These are phyloP conservation scores for Eupithecia vulgata DNA, from an alignment of 2,888 invertebrate genomes.

Conservation along the genomic window DNA sequence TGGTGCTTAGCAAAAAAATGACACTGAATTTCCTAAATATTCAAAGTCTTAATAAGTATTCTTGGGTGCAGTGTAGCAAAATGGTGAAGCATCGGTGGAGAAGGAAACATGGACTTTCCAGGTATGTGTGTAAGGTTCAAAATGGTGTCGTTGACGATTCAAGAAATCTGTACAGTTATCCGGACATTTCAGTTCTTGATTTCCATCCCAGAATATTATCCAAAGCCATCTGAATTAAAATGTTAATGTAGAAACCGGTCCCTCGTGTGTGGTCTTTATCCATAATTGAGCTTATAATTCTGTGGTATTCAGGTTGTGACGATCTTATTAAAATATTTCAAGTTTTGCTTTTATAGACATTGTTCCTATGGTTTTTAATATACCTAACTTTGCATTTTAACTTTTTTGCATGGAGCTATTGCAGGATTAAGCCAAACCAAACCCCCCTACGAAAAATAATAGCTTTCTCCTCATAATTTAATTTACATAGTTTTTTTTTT, in stretches of 20 bases:
- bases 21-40: slow-evolving; percentile 44
- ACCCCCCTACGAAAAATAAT: too few relatives aligned
- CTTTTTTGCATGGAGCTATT: neutral
- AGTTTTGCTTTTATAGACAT: neutral
- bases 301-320: slow-evolving; percentile 2
- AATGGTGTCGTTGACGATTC: neutral
- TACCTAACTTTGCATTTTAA: neutral
- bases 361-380: neutral
- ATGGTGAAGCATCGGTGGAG: slow-evolving; percentile 65
- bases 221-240: slow-evolving; percentile 17
- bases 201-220: slow-evolving; percentile 16
- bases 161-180: slow-evolving; percentile 1
- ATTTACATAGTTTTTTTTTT: too few relatives aligned
- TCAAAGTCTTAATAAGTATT: neutral
- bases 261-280: slow-evolving; percentile 40
- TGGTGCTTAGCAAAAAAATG: slow-evolving; percentile 52
- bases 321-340: neutral
- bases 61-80: slow-evolving; percentile 43
- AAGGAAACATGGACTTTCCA: slow-evolving; percentile 44
- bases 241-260: slow-evolving; percentile 19
- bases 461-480: too few relatives aligned
- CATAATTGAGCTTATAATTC: slow-evolving; percentile 7
- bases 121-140: slow-evolving; percentile 52
- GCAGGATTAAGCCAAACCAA: too few relatives aligned
- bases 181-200: neutral